phyloP scores from a whole-genome alignment of 2,888 invertebrate genomes.

The Leptopilina drosophilae region DNA sequence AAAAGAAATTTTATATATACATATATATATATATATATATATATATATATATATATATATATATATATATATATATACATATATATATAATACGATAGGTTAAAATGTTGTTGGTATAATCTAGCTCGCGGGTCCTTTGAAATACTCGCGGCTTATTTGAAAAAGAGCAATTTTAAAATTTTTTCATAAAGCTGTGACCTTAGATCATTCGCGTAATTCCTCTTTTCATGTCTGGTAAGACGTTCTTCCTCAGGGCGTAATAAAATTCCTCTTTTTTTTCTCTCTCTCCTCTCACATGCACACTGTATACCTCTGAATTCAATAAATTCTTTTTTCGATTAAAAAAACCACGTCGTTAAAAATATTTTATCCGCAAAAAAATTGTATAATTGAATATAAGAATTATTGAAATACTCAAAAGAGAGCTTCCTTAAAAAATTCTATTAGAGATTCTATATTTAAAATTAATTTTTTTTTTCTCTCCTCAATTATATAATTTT shows the following conservation, averaged over 20 bases:
- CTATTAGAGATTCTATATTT: conserved; percentile 9
- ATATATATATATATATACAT: too few relatives aligned
- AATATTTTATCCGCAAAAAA: background rate
- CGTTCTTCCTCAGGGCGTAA: conserved; percentile 17
- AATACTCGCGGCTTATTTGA: background rate
- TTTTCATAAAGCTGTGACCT: conserved; percentile 30
- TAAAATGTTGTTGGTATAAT: background rate
- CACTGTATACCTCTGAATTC: background rate
- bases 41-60: too few relatives aligned
- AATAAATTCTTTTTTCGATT: background rate
- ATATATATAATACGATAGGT: background rate
- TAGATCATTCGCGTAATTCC: conserved; percentile 30
- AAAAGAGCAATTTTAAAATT: conserved; percentile 17
- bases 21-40: too few relatives aligned
- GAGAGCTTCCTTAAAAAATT: conserved; percentile 29
- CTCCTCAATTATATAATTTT: background rate
- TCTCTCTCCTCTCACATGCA: too few relatives aligned
- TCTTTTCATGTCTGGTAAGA: conserved; percentile 29
- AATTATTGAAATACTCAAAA: conserved; percentile 4
- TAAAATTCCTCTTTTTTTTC: conserved; percentile 20
- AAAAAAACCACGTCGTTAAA: conserved; percentile 12
- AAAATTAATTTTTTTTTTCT: conserved; percentile 12
- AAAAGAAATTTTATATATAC: too few relatives aligned
- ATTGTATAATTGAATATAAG: conserved; percentile 11
- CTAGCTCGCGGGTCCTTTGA: background rate